Evolutionary conservation across 2,888 invertebrate genomes (phyloP).

Genomic region (Cybosia mesomella): DNA sequence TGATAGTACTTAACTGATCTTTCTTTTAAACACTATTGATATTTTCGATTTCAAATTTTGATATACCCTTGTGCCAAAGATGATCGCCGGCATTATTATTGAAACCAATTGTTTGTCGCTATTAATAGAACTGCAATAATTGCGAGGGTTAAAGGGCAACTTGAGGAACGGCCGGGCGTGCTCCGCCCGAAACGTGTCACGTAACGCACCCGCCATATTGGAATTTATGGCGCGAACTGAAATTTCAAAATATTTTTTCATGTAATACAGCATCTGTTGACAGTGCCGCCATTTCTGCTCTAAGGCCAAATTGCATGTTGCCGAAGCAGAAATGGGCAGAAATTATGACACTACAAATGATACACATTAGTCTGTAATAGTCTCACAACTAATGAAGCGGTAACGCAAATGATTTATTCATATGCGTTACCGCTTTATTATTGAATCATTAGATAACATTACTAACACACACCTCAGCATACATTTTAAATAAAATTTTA

Average conservation of each 20-base stretch:
- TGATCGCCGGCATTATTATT: slow-evolving; percentile 65
- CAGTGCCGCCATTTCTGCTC: not conserved
- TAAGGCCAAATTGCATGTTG: not conserved
- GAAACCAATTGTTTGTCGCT: slow-evolving; percentile 78
- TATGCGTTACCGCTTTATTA: not conserved
- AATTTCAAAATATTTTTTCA: slow-evolving; percentile 37
- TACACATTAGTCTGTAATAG: not conserved
- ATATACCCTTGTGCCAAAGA: slow-evolving; percentile 52
- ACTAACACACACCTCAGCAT: too few relatives aligned
- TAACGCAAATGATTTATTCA: not conserved
- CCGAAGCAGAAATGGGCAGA: not conserved
- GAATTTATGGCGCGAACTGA: slow-evolving; percentile 57
- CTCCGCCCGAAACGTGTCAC: slow-evolving; percentile 59
- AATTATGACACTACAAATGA: not conserved
- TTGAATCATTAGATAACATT: too few relatives aligned
- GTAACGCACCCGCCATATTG: slow-evolving; percentile 58
- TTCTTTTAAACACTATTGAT: not conserved
- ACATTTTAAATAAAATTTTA: too few relatives aligned
- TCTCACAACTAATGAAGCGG: not conserved
- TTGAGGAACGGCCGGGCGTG: slow-evolving; percentile 67
- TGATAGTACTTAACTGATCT: too few relatives aligned
- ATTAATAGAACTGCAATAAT: slow-evolving; percentile 76
- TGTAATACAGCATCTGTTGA: not conserved
- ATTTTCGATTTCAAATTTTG: slow-evolving; percentile 34
- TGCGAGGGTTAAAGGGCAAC: slow-evolving; percentile 79